Evolutionary conservation across 2,113 vertebrate species (phyloP).

Genomic region (Anolis sagrei): DNA sequence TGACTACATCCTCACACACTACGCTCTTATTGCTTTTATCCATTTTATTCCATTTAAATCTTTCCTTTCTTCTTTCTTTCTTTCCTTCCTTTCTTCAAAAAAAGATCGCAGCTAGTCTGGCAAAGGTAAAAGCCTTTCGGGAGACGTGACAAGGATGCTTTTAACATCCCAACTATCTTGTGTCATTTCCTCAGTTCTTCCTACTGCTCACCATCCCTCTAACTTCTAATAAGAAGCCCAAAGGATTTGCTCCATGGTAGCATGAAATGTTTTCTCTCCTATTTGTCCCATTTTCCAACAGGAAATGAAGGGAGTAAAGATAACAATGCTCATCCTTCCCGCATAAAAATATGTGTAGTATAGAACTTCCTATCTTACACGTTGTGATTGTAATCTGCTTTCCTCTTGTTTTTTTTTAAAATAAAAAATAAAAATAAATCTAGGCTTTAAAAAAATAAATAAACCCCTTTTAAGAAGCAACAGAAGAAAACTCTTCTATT

Average conservation of each 20-base stretch:
- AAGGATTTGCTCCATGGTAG: constrained; percentile 14
- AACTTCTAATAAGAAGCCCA: background rate
- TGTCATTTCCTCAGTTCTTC: constrained; percentile 34
- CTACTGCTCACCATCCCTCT: constrained; percentile 36
- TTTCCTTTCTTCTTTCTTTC: background rate
- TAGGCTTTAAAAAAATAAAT: constrained; percentile 8
- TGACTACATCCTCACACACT: background rate
- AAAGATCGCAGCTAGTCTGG: background rate
- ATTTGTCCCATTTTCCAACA: constrained; percentile 36
- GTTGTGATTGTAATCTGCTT: constrained; percentile 55
- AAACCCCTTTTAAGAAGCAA: constrained; percentile 77
- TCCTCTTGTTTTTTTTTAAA: constrained; percentile 69
- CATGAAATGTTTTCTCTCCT: constrained; percentile 13
- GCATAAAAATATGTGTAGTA: background rate
- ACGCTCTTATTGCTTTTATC: background rate
- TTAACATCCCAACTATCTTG: constrained; percentile 13
- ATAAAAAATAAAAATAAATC: constrained; percentile 56
- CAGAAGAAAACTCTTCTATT: constrained; percentile 77
- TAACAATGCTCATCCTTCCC: too few relatives aligned
- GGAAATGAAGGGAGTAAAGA: background rate
- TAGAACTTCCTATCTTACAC: constrained; percentile 38
- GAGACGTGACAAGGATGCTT: constrained; percentile 6
- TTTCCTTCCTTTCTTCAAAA: background rate
- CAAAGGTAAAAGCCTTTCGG: constrained; percentile 34
- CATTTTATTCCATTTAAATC: background rate